A percentile compares a stretch with the other conserved stretches of the same genome.
These are phyloP conservation scores for Drosophila santomea DNA, from an alignment of 1,140 invertebrate species.

Conservation along the genomic window DNA sequence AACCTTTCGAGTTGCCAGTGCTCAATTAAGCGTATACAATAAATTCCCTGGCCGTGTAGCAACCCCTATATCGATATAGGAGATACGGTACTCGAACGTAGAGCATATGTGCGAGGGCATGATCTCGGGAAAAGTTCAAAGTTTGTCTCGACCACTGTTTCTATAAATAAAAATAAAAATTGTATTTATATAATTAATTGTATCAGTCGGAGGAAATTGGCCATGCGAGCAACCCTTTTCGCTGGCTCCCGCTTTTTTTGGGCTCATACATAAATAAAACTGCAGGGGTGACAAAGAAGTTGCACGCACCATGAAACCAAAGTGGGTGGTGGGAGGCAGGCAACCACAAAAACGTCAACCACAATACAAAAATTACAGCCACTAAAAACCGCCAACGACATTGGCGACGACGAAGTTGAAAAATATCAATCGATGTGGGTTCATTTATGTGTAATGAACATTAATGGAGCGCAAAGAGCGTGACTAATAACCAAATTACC, in stretches of 20 bases:
- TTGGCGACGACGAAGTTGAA: constrained; percentile 55
- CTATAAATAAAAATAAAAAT: constrained; percentile 50
- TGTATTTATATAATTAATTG: constrained; percentile 82
- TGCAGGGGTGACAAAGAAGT: not conserved
- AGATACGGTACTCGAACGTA: not conserved
- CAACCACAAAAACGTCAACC: constrained; percentile 79
- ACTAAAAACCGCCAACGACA: constrained; percentile 62
- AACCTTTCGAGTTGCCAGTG: constrained; percentile 76
- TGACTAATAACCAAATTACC: constrained; percentile 83
- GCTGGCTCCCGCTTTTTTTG: constrained; percentile 16
- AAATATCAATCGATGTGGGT: constrained; percentile 83
- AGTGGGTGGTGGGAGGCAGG: constrained; percentile 10
- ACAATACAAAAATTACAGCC: constrained; percentile 64
- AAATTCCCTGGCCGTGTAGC: constrained; percentile 56
- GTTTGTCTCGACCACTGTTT: constrained; percentile 49
- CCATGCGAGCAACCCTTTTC: constrained; percentile 63
- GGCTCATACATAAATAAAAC: constrained; percentile 66
- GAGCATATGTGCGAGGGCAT: constrained; percentile 63
- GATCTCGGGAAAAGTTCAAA: constrained; percentile 65
- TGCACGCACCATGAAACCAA: constrained; percentile 20
- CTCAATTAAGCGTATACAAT: constrained; percentile 80
- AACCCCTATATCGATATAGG: constrained; percentile 48
- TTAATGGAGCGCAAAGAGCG: constrained; percentile 84
- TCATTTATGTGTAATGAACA: constrained; percentile 83
- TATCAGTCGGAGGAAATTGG: constrained; percentile 47